phyloP scores from a whole-genome alignment of 1,140 invertebrate species.

The Bombus fervidus region DNA sequence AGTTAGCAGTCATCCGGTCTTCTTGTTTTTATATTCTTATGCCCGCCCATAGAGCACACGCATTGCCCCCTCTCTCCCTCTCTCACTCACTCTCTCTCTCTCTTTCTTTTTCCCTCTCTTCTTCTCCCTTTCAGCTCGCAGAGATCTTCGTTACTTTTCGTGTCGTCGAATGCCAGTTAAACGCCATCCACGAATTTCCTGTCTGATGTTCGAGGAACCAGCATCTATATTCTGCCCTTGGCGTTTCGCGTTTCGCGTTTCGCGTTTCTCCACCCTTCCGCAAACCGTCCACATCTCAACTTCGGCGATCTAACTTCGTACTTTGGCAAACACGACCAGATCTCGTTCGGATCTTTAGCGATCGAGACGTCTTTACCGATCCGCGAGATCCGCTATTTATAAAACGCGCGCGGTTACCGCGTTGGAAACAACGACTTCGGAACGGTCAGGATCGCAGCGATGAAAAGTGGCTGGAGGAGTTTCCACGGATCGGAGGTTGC shows the following conservation, averaged over 20 bases:
- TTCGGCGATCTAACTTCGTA: background rate
- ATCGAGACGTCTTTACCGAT: background rate
- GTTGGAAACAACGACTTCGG: background rate
- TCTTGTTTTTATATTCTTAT: conserved; percentile 81
- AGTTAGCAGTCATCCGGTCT: conserved; percentile 83
- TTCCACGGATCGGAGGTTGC: background rate
- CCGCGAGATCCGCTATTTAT: conserved; percentile 9
- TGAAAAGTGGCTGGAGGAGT: conserved; percentile 4
- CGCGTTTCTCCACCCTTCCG: background rate
- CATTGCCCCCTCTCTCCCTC: background rate
- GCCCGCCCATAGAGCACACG: conserved; percentile 69
- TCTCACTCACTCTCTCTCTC: background rate
- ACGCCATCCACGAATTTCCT: conserved; percentile 23
- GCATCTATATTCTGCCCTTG: background rate
- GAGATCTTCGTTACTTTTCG: conserved; percentile 44
- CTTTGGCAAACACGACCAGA: no score
- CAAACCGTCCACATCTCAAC: background rate
- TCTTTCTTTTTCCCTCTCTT: background rate
- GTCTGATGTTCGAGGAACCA: conserved; percentile 36
- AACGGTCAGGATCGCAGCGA: background rate
- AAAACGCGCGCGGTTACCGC: background rate
- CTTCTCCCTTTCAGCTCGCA: conserved; percentile 37
- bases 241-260: background rate
- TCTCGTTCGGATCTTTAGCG: background rate
- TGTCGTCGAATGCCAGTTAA: conserved; percentile 40